A percentile compares a stretch with the other conserved stretches of the same genome.
Conservation (phyloP, 37 sponge, comb jelly and placozoan genomes). For the Sycon ciliatum region DNA sequence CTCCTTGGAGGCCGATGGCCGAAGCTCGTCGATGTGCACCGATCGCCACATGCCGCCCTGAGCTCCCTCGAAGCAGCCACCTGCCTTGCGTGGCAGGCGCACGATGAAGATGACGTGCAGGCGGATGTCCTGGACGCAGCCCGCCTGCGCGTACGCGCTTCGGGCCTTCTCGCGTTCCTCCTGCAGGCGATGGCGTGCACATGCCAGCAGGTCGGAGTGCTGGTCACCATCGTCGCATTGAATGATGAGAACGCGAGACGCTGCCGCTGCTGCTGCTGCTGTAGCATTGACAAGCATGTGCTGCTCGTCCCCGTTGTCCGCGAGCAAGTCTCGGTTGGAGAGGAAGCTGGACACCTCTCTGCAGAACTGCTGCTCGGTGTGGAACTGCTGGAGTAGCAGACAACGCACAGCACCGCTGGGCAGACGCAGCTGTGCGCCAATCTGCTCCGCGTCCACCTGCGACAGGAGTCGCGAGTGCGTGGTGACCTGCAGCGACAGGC, state of each 20-base stretch:
- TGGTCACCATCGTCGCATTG: constrained; percentile 77
- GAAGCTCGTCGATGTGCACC: constrained; percentile 67
- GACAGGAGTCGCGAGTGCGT: constrained; percentile 68
- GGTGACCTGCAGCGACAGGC: constrained; percentile 48
- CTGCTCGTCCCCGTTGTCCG: too few species aligned
- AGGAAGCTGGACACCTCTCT: neutral
- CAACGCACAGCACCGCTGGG: neutral
- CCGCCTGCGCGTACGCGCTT: neutral
- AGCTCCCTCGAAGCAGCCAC: constrained; percentile 47
- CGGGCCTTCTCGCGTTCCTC: constrained; percentile 27
- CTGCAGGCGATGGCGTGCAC: constrained; percentile 63
- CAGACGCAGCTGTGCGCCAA: neutral
- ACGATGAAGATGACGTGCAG: constrained; percentile 52
- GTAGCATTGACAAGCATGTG: too few species aligned
- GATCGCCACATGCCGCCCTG: constrained; percentile 68
- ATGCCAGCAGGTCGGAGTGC: constrained; percentile 69
- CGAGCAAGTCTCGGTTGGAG: neutral
- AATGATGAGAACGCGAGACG: constrained; percentile 37
- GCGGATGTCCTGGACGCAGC: neutral
- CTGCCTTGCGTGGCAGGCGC: constrained; percentile 36
- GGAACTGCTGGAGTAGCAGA: constrained; percentile 60
- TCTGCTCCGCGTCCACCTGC: constrained; percentile 15
- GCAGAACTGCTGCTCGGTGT: constrained; percentile 63
- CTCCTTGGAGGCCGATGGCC: neutral
- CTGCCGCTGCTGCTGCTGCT: too few species aligned